Evolutionary conservation across 2,888 invertebrate species (phyloP).

Genomic region (Epinotia brunnichana): DNA sequence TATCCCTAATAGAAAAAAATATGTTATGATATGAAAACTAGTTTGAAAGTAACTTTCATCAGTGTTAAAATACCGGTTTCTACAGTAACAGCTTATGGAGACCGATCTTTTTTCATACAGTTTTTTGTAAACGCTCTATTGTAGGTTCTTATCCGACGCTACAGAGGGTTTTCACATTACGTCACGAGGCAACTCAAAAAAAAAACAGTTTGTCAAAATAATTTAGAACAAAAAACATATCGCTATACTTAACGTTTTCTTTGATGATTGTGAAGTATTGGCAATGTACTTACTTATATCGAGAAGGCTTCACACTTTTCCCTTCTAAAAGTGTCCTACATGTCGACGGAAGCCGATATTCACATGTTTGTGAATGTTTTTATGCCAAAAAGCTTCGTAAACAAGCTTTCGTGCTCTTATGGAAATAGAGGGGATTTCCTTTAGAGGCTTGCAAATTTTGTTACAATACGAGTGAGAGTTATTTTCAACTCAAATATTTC

Average conservation of each 20-base stretch:
- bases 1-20: neutral
- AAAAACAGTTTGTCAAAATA: neutral
- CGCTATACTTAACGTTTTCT: slow-evolving; percentile 3
- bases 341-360: slow-evolving; percentile 25
- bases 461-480: neutral
- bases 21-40: too few species aligned
- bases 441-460: slow-evolving; percentile 16
- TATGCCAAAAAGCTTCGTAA: slow-evolving; percentile 34
- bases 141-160: too few species aligned
- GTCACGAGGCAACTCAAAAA: neutral
- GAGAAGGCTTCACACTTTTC: slow-evolving; percentile 7
- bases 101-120: too few species aligned
- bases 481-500: neutral
- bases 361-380: slow-evolving; percentile 34
- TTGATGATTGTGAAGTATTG: slow-evolving; percentile 20
- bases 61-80: too few species aligned
- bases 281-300: neutral
- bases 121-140: too few species aligned
- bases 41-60: too few species aligned
- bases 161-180: too few species aligned
- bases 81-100: too few species aligned
- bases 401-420: slow-evolving; percentile 28
- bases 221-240: neutral
- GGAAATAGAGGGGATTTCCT: slow-evolving; percentile 20
- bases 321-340: slow-evolving; percentile 15